Conservation (phyloP, 1,140 invertebrate genomes). For the Catajapyx aquilonaris region DNA sequence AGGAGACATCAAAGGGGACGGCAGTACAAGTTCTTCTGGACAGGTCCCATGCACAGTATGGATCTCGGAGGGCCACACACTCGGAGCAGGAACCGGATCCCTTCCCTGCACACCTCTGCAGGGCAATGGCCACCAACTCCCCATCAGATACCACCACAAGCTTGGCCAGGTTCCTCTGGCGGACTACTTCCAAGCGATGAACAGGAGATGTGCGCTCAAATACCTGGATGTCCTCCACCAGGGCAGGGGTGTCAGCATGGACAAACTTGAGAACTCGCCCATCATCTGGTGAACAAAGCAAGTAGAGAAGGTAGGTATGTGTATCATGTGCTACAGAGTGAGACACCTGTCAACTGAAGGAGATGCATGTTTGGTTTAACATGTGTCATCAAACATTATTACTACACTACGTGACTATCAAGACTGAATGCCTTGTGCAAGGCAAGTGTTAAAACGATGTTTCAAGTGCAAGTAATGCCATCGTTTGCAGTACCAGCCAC, state of each 20-base stretch:
- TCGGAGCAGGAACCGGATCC: slow-evolving; percentile 37
- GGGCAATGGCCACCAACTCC: slow-evolving; percentile 60
- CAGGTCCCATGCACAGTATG: slow-evolving; percentile 90
- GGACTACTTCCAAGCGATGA: slow-evolving; percentile 43
- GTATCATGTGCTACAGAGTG: too few relatives aligned
- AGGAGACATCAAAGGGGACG: slow-evolving; percentile 32
- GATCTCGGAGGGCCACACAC: slow-evolving; percentile 85
- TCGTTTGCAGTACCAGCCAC: too few relatives aligned
- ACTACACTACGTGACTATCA: too few relatives aligned
- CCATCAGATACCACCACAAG: slow-evolving; percentile 79
- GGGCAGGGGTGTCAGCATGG: slow-evolving; percentile 50
- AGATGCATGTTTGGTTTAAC: too few relatives aligned
- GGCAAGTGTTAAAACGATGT: too few relatives aligned
- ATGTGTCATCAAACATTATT: too few relatives aligned
- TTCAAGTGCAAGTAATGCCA: too few relatives aligned
- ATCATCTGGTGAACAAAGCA: slow-evolving; percentile 40
- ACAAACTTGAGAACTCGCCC: slow-evolving; percentile 81
- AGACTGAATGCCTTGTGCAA: too few relatives aligned
- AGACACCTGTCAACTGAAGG: too few relatives aligned
- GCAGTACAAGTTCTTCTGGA: slow-evolving; percentile 48
- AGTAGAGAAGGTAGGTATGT: not conserved
- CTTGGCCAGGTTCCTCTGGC: slow-evolving; percentile 35
- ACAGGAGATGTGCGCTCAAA: slow-evolving; percentile 41
- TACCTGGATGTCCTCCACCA: slow-evolving; percentile 70
- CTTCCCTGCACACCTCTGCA: slow-evolving; percentile 62